Percentiles rank a stretch among this genome's conserved stretches.
Evolutionary conservation across 1,140 invertebrate species (phyloP).

Genomic region (Cheumatopsyche charites): DNA sequence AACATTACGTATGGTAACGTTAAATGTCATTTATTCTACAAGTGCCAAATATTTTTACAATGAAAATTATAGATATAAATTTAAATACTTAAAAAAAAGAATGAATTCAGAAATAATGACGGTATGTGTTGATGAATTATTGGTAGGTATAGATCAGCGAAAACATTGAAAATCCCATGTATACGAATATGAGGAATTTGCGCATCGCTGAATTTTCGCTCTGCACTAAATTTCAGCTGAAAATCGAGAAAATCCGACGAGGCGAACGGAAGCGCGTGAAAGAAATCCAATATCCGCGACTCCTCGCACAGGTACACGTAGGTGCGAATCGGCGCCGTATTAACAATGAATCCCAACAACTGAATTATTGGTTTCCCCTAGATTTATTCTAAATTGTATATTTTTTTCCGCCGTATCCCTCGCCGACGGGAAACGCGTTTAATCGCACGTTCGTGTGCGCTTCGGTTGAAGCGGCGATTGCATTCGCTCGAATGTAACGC

Average conservation of each 20-base stretch:
- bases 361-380: constrained; percentile 14
- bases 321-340: background rate
- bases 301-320: background rate
- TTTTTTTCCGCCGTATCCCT: background rate
- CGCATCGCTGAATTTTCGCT: background rate
- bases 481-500: background rate
- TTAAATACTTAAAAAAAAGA: too few relatives aligned
- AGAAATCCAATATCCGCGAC: constrained; percentile 21
- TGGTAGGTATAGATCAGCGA: too few relatives aligned
- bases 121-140: background rate
- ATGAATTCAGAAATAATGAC: too few relatives aligned
- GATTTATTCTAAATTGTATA: constrained; percentile 1
- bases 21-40: too few relatives aligned
- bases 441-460: background rate
- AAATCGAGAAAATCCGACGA: constrained; percentile 12
- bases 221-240: background rate
- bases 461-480: background rate
- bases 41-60: too few relatives aligned
- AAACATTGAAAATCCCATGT: background rate
- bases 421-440: background rate
- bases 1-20: too few relatives aligned
- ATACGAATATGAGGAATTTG: background rate
- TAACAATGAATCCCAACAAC: constrained; percentile 10
- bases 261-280: background rate
- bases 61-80: too few relatives aligned